A percentile compares a stretch with the other conserved stretches of the same genome.
Conservation (phyloP, 2,797 vertebrate species). For the Scomberomorus guttatus region DNA sequence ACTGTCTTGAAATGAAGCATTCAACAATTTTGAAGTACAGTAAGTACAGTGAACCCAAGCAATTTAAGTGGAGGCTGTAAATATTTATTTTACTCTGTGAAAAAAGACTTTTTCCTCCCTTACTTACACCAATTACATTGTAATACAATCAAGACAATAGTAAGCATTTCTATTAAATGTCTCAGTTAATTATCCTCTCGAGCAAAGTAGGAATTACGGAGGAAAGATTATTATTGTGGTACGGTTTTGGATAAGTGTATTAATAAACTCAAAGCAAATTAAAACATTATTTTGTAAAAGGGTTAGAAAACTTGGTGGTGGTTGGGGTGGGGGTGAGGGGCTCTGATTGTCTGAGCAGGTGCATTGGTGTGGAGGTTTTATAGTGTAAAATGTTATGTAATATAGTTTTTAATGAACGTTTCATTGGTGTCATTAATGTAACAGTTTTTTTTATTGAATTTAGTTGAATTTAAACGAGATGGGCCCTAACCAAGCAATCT, state of each 20-base stretch:
- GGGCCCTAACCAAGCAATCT: not conserved
- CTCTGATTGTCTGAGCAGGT: not conserved
- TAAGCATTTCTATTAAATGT: constrained; percentile 17
- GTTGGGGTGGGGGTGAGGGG: too few species aligned
- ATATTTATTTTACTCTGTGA: not conserved
- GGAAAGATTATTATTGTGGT: constrained; percentile 2
- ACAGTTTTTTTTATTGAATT: not conserved
- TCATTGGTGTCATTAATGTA: too few species aligned
- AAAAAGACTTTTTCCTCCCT: not conserved
- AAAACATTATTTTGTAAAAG: constrained; percentile 42
- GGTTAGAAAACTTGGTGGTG: not conserved
- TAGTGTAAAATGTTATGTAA: too few species aligned
- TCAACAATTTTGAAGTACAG: not conserved
- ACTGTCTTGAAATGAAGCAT: not conserved
- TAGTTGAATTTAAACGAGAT: not conserved
- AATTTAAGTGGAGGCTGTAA: not conserved
- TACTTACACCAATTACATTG: constrained; percentile 5
- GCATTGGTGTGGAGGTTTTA: not conserved
- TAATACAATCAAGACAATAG: constrained; percentile 11
- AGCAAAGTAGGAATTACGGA: constrained; percentile 8
- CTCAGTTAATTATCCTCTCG: constrained; percentile 32
- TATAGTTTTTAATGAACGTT: too few species aligned
- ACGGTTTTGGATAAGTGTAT: constrained; percentile 17
- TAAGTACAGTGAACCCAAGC: too few species aligned
- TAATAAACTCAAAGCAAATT: constrained; percentile 38